phyloP scores from a whole-genome alignment of 2,888 invertebrate species.

The Sicus ferrugineus region DNA sequence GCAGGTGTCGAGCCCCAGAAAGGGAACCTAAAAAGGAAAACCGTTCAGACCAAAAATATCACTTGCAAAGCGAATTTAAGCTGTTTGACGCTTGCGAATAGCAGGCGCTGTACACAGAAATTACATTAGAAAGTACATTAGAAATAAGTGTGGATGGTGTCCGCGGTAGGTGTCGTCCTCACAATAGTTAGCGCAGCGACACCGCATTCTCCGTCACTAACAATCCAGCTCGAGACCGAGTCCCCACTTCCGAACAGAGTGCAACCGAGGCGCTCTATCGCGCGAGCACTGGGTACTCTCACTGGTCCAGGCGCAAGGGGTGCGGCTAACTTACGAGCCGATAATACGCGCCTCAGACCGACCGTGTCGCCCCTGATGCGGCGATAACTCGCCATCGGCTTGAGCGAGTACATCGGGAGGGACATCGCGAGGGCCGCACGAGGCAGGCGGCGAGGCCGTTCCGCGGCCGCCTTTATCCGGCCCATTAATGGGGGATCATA shows the following conservation, averaged over 20 bases:
- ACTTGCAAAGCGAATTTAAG: too few species aligned
- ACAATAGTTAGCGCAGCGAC: not conserved
- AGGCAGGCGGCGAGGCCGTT: not conserved
- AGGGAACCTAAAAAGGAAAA: too few species aligned
- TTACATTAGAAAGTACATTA: too few species aligned
- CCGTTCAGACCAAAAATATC: too few species aligned
- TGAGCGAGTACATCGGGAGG: not conserved
- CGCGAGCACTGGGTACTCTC: not conserved
- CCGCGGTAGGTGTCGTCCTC: too few species aligned
- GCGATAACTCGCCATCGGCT: slow-evolving; percentile 19
- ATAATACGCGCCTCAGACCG: not conserved
- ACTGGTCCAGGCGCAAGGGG: not conserved
- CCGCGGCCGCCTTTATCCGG: slow-evolving; percentile 8
- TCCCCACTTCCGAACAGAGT: not conserved
- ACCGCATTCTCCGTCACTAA: not conserved
- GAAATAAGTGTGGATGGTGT: too few species aligned
- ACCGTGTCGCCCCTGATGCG: slow-evolving; percentile 24
- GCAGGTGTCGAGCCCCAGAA: too few species aligned
- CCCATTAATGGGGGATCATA: slow-evolving; percentile 11
- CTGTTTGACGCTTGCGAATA: too few species aligned
- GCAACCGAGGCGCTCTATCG: not conserved
- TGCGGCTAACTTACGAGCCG: slow-evolving; percentile 13
- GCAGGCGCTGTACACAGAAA: too few species aligned
- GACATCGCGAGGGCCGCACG: not conserved
- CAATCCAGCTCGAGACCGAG: not conserved